phyloP scores from a whole-genome alignment of 2,113 vertebrate species.

The Saguinus imperator region DNA sequence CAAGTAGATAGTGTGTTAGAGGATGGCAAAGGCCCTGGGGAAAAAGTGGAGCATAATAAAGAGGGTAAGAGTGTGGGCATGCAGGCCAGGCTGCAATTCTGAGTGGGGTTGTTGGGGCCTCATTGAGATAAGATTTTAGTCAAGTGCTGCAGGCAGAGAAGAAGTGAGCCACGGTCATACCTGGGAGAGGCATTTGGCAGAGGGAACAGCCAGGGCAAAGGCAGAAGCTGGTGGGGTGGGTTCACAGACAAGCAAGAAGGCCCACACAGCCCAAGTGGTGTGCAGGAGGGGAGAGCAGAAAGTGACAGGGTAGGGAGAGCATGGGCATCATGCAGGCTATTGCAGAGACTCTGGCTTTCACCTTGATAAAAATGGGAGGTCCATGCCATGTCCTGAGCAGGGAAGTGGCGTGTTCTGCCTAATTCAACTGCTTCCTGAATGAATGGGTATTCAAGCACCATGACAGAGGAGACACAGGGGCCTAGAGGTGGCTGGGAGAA shows the following conservation, averaged over 20 bases:
- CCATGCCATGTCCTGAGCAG: background rate
- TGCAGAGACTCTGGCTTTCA: background rate
- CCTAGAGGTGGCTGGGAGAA: background rate
- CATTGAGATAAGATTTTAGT: background rate
- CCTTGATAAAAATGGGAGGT: background rate
- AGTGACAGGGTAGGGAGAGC: background rate
- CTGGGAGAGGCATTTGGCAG: background rate
- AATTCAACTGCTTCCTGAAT: background rate
- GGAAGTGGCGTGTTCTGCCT: background rate
- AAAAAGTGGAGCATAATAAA: background rate
- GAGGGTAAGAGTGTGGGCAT: no score
- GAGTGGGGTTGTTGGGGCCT: background rate
- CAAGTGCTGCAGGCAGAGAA: background rate
- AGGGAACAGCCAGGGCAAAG: background rate
- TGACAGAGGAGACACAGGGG: background rate
- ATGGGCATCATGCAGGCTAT: accelerated
- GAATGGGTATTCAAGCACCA: background rate
- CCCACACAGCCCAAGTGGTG: accelerated
- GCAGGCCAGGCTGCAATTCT: background rate
- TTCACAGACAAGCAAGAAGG: background rate
- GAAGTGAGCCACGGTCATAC: no score
- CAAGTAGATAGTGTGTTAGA: background rate
- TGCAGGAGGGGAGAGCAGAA: background rate
- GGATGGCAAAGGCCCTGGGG: background rate
- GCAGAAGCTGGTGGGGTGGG: accelerated